Conservation (phyloP, 1,140 invertebrate genomes). For the Drosophila tani region DNA sequence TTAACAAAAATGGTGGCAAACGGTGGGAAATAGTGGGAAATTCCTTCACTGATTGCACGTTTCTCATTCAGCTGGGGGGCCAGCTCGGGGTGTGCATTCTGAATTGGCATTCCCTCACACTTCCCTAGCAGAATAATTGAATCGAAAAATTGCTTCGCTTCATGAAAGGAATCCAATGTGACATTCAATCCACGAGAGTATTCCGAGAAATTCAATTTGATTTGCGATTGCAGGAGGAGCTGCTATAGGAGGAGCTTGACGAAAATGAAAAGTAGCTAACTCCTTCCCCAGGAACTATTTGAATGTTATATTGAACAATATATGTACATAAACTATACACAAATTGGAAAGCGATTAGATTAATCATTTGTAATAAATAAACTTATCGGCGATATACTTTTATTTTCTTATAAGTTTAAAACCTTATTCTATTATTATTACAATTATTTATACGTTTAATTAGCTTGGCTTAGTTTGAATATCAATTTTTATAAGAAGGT, state of each 20-base stretch:
- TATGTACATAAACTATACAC: no score
- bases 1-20: conserved; percentile 43
- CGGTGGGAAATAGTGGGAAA: conserved; percentile 38
- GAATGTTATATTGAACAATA: no score
- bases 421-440: background rate
- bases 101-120: conserved; percentile 53
- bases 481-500: background rate
- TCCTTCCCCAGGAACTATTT: background rate
- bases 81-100: conserved; percentile 50
- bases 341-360: background rate
- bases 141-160: conserved; percentile 65
- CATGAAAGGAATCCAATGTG: conserved; percentile 45
- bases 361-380: background rate
- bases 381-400: background rate
- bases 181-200: conserved; percentile 27
- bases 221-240: conserved; percentile 7
- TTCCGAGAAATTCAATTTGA: conserved; percentile 39
- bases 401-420: no score
- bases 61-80: conserved; percentile 25
- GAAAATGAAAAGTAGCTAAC: background rate
- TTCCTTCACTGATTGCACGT: conserved; percentile 71
- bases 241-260: background rate
- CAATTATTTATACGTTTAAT: background rate
- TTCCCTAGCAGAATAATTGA: conserved; percentile 63
- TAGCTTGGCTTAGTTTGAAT: background rate